Conservation (phyloP, 2,797 vertebrate species). For the Linurgus olivaceus region DNA sequence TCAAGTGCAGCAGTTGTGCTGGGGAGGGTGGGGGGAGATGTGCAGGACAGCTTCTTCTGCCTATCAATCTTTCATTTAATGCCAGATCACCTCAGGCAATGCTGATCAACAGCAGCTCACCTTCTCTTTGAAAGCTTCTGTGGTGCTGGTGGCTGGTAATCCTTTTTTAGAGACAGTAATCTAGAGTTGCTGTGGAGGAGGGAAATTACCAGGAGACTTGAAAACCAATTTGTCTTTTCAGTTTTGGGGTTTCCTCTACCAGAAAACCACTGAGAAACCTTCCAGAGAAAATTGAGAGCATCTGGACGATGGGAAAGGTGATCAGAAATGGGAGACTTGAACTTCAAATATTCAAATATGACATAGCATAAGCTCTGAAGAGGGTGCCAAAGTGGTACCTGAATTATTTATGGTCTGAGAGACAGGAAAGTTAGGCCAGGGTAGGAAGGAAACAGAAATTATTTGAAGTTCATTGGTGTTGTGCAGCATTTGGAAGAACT, state of each 20-base stretch:
- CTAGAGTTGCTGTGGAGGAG: neutral
- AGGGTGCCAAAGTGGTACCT: neutral
- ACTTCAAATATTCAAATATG: neutral
- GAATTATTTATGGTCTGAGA: conserved; percentile 8
- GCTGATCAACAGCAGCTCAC: neutral
- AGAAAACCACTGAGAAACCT: neutral
- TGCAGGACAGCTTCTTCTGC: neutral
- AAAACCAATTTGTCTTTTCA: neutral
- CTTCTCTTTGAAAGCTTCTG: neutral
- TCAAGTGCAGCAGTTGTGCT: neutral
- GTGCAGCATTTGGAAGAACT: neutral
- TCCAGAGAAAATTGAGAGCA: neutral
- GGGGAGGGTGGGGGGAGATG: neutral
- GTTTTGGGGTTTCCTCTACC: neutral
- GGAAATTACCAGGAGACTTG: neutral
- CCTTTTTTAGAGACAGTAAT: neutral
- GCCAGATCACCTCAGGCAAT: neutral
- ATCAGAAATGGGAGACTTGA: neutral
- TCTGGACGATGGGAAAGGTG: neutral
- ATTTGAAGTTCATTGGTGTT: neutral
- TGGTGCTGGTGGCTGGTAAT: neutral
- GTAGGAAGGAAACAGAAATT: neutral
- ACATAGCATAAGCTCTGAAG: neutral
- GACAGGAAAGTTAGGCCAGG: neutral
- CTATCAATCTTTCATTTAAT: neutral